Base-by-base conservation (phyloP, 2,797 vertebrate genomes). In the Parauchenoglanis punctatus region DNA sequence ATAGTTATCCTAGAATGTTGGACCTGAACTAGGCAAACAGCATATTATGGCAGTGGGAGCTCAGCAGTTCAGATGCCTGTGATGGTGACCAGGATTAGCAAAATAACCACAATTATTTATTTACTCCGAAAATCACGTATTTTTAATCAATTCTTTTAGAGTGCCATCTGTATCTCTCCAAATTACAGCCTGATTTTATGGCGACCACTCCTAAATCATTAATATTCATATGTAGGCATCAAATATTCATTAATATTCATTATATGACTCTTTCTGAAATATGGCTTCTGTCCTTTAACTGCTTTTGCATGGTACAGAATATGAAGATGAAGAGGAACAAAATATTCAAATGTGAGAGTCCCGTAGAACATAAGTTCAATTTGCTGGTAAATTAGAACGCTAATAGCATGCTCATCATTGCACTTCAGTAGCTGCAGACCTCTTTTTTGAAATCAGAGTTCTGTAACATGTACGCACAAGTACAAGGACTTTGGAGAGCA, bases 241-340 rank as follows among this genome's bases (percentile, higher is more conserved):
- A 81, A 81, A 61, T 44, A 11, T 23, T 59, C 18, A 61, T 81
- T 81, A 25, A 63, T 44, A 61, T 63, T 81, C 31, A 44, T 58
- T 40, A 59, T 12, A 35, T 59, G 56, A 63, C 40, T 63, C 25
- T 23, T 61, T 61, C 20, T 15, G 31, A 61, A 59, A 13, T 40
- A 40, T 17, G 0, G 35, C 56, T 59, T 35, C 20, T 61, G 35
- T 46, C 28, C 35, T 12, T 46, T 58, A 20, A 20, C 54, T 63
- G 80, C 80, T 46, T 81, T 81, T 81, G 13, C 40, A 28, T 35
- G 52, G 11, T 35, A 17, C 28, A 58, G 17, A 78, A 58, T 20
- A 20, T 77, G 13, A 78, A 52, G 75, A 54, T 54, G 73, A 59
- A 61, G 4, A 58, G 18, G 78, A 44, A 25, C 56, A 61, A 81